Base-by-base conservation (phyloP, 1,140 invertebrate genomes). In the Archivesica marissinica region DNA sequence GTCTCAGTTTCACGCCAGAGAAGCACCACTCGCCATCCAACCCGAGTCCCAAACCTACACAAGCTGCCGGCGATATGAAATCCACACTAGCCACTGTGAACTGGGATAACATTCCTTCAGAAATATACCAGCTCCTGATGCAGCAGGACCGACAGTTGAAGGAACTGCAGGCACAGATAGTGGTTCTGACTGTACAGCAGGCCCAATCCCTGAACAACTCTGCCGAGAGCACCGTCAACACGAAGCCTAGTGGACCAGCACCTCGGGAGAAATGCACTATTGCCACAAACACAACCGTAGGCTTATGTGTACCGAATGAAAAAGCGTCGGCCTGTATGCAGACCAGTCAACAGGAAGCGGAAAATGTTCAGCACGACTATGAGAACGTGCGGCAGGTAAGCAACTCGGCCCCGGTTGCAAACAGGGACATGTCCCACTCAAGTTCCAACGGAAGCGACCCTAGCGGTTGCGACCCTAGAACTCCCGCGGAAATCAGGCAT, bases 141-240 rank as follows among this genome's bases (percentile, higher is more conserved):
- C 87, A 91, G 54, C 93, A 93, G 80, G 90, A 91, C 80, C 87
- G 90, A 33, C 92, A 93, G 85, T 86, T 93, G 20, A 90, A 92
- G 76, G 78, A 87, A 47, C 84, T 93, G 9, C 92, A 92, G 70
- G 86, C 90, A 33, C 93, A 93, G 86, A 91, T 93, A 33, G 88
- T 91, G 52, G 64, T 89, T 30, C 87, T 93, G 13, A 84, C 91
- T n/a, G 61, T 85, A 35, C 79, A 88, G 33, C 88, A 90, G 56
- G 61, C 76, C n/a, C 47, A 50, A 15, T 76, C 86, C 47, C 50
- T 72, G 15, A 82, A 86, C 66, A 77, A 74, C 50, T 72, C 79
- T n/a, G 41, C 68, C 20, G 30, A 50, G 0, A 41, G 59, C 56
- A 41, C 64, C 39, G 61, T 66, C 11, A 44, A 61, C 11, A 50